Conservation (phyloP, 2,888 invertebrate species). For the Mythimna albipuncta region DNA sequence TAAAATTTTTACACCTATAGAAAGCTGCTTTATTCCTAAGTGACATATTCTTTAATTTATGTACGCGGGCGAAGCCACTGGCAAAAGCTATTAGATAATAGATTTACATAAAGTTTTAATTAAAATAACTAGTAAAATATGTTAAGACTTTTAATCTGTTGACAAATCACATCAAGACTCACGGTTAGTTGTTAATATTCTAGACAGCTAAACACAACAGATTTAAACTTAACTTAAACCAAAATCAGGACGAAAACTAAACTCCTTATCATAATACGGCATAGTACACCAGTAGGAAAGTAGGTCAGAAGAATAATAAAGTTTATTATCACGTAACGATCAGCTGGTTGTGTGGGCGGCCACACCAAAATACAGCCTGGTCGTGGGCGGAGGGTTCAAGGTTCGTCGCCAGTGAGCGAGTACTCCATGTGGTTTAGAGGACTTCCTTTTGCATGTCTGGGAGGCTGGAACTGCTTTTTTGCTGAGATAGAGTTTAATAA, state of each 20-base stretch:
- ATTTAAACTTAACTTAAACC: neutral
- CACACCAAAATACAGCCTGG: constrained; percentile 65
- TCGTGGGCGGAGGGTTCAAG: constrained; percentile 67
- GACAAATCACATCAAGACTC: neutral
- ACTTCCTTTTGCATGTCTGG: constrained; percentile 12
- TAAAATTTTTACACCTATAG: too few relatives aligned
- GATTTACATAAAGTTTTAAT: too few relatives aligned
- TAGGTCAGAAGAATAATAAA: constrained; percentile 65
- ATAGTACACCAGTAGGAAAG: constrained; percentile 41
- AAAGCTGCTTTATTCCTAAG: too few relatives aligned
- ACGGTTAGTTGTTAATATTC: neutral
- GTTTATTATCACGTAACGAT: constrained; percentile 65
- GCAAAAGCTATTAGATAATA: too few relatives aligned
- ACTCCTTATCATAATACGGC: constrained; percentile 24
- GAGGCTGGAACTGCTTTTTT: neutral
- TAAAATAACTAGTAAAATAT: too few relatives aligned
- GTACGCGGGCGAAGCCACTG: too few relatives aligned
- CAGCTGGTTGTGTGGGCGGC: constrained; percentile 67
- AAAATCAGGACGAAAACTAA: neutral
- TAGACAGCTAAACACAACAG: neutral
- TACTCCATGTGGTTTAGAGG: neutral
- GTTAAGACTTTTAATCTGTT: too few relatives aligned
- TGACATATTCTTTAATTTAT: too few relatives aligned
- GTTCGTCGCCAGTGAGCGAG: constrained; percentile 38
- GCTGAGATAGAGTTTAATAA: too few relatives aligned